These are phyloP conservation scores for Aphelenchoides fujianensis DNA, from an alignment of 1,140 invertebrate species.

Conservation along the genomic window DNA sequence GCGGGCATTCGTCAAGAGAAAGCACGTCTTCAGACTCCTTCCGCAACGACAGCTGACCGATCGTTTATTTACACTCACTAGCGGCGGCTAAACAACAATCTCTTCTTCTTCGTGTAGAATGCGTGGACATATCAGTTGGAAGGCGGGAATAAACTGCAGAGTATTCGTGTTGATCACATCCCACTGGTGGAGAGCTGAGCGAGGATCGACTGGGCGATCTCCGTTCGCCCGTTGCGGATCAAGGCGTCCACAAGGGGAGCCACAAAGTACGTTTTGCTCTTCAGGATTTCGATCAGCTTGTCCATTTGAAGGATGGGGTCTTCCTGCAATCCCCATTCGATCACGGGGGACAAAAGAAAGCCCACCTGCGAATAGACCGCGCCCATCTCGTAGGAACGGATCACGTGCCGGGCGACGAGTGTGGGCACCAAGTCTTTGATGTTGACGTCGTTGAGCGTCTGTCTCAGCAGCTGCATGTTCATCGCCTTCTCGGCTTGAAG, in stretches of 20 bases:
- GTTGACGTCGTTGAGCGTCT: slow-evolving; percentile 36
- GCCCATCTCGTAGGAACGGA: slow-evolving; percentile 51
- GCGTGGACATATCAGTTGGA: not conserved
- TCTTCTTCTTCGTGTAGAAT: not conserved
- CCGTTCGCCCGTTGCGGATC: slow-evolving; percentile 49
- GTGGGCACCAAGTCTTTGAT: slow-evolving; percentile 51
- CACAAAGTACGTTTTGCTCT: slow-evolving; percentile 57
- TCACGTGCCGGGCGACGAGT: slow-evolving; percentile 53
- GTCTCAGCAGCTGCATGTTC: slow-evolving; percentile 46
- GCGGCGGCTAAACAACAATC: not conserved
- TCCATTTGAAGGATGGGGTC: slow-evolving; percentile 41
- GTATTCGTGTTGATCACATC: not conserved
- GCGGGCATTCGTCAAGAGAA: too few relatives aligned
- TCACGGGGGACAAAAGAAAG: not conserved
- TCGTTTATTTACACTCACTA: not conserved
- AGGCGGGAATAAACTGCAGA: not conserved
- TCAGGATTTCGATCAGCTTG: slow-evolving; percentile 55
- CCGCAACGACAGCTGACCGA: not conserved
- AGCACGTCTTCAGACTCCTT: too few relatives aligned
- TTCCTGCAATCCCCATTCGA: slow-evolving; percentile 31
- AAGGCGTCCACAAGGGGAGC: slow-evolving; percentile 53
- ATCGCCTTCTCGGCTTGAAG: slow-evolving; percentile 44
- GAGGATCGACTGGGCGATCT: slow-evolving; percentile 29
- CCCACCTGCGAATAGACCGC: slow-evolving; percentile 52
- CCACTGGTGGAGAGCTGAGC: not conserved